These are phyloP conservation scores for Clivina fossor DNA, from an alignment of 2,888 invertebrate genomes.

Conservation along the genomic window DNA sequence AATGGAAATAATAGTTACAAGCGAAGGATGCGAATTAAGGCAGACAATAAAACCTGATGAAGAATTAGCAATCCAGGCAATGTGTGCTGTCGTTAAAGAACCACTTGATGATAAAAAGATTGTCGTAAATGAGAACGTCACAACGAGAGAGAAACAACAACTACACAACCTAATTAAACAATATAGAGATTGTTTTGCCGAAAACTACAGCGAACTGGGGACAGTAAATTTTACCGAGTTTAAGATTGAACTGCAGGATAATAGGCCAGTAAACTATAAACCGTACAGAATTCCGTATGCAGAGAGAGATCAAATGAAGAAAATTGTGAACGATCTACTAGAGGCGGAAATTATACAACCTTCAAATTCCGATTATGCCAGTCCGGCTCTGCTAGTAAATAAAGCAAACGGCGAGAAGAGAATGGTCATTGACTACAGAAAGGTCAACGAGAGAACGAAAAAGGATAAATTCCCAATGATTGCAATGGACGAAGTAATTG, in stretches of 20 bases:
- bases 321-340: background rate
- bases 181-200: background rate
- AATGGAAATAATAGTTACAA: too few relatives aligned
- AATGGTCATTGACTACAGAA: background rate
- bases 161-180: background rate
- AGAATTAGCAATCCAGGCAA: too few relatives aligned
- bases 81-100: too few relatives aligned
- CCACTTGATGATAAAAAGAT: too few relatives aligned
- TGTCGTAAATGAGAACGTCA: too few relatives aligned
- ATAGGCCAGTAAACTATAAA: background rate
- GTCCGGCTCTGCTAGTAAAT: background rate
- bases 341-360: background rate
- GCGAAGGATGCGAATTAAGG: too few relatives aligned
- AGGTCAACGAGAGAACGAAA: background rate
- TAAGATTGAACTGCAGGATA: slow-evolving; percentile 9
- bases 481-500: background rate
- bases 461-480: slow-evolving; percentile 2
- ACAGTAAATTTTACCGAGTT: background rate
- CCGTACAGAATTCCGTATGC: background rate
- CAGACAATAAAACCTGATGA: too few relatives aligned
- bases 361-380: background rate
- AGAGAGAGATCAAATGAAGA: background rate
- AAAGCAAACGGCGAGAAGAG: background rate
- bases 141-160: background rate
- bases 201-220: background rate